Percentiles rank a stretch among this genome's conserved stretches.
These are phyloP conservation scores for Diglossa cyanea DNA, from an alignment of 2,797 vertebrate species.

Conservation along the genomic window DNA sequence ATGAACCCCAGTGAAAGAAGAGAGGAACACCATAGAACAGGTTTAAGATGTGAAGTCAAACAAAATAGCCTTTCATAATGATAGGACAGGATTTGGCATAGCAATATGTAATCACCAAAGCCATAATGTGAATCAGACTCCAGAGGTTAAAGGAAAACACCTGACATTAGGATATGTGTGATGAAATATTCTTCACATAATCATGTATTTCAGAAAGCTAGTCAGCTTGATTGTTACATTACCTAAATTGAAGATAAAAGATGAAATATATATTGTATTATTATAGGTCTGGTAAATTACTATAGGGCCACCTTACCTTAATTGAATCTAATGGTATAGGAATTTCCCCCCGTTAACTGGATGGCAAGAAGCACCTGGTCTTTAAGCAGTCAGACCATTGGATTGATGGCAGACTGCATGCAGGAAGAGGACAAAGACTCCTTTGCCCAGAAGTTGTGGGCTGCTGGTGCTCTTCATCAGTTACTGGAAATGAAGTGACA, in stretches of 20 bases:
- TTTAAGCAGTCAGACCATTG: neutral
- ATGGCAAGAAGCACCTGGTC: neutral
- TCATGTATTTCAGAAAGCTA: neutral
- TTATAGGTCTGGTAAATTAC: neutral
- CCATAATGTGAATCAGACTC: neutral
- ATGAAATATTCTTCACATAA: conserved; percentile 1
- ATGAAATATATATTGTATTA: neutral
- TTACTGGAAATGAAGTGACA: neutral
- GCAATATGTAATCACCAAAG: conserved; percentile 23
- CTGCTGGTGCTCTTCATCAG: neutral
- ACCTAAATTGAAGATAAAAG: conserved; percentile 36
- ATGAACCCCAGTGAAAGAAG: neutral
- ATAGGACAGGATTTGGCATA: conserved; percentile 36
- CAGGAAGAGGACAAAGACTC: neutral
- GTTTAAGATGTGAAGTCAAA: conserved; percentile 20
- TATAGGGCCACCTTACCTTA: neutral
- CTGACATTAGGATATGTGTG: neutral
- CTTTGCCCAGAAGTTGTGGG: neutral
- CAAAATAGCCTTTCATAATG: neutral
- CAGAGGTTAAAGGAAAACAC: conserved; percentile 17
- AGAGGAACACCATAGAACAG: neutral
- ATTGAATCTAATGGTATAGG: neutral
- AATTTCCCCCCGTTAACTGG: neutral
- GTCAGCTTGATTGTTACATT: conserved; percentile 8
- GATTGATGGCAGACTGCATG: neutral